Evolutionary conservation across 2,113 vertebrate species (phyloP).

Genomic region (Urocitellus parryii): DNA sequence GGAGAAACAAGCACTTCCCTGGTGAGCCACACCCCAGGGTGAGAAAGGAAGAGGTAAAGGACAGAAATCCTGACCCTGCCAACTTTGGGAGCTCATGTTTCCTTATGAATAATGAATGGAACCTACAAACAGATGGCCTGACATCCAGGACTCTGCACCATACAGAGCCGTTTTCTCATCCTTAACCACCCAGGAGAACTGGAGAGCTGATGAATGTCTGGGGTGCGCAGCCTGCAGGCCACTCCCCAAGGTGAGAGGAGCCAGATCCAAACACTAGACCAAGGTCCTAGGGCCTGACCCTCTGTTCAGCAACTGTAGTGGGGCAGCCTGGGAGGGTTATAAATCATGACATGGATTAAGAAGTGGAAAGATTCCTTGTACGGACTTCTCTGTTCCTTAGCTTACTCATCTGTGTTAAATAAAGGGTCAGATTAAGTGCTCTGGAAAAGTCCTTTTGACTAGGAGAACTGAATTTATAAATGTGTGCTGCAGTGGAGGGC

Average conservation of each 20-base stretch:
- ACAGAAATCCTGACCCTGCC: constrained; percentile 71
- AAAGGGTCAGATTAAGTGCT: neutral
- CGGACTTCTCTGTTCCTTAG: neutral
- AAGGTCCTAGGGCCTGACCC: neutral
- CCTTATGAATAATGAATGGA: constrained; percentile 75
- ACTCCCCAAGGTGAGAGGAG: neutral
- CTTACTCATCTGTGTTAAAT: neutral
- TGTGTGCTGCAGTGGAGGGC: neutral
- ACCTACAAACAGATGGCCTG: constrained; percentile 48
- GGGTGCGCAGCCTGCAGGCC: neutral
- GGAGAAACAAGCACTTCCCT: neutral
- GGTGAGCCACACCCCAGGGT: neutral
- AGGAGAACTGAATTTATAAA: neutral
- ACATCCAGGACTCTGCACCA: constrained; percentile 62
- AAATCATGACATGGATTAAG: neutral
- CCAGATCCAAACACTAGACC: neutral
- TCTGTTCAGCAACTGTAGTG: neutral
- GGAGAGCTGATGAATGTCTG: neutral
- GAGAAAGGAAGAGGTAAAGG: constrained; percentile 36
- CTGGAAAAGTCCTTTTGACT: neutral
- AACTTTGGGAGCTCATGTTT: constrained; percentile 69
- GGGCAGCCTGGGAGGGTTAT: neutral
- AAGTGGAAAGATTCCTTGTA: neutral
- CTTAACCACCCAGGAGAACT: neutral
- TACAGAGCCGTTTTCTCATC: neutral